Conservation (phyloP, 2,888 invertebrate genomes). For the Heliconius ethilla region DNA sequence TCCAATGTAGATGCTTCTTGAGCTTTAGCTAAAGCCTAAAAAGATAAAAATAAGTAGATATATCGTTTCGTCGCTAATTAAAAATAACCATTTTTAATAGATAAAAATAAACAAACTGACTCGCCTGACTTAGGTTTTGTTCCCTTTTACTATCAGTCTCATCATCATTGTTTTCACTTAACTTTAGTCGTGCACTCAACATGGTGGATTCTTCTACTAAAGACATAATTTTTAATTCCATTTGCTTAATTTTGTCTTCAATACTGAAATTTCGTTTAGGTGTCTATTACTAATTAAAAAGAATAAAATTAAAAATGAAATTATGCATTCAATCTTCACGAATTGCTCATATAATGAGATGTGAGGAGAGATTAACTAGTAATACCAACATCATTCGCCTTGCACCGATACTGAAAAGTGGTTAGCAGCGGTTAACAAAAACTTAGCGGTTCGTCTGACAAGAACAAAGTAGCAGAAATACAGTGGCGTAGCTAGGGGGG, state of each 20-base stretch:
- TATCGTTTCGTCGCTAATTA: not conserved
- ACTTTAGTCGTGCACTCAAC: constrained; percentile 60
- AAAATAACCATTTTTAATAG: not conserved
- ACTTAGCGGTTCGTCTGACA: too few relatives aligned
- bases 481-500: too few relatives aligned
- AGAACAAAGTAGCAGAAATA: not conserved
- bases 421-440: too few relatives aligned
- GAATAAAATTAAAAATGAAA: not conserved
- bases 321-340: too few relatives aligned
- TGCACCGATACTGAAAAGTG: not conserved
- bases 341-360: not conserved
- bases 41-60: not conserved
- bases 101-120: not conserved
- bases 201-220: constrained; percentile 94
- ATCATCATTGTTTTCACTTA: constrained; percentile 57
- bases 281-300: not conserved
- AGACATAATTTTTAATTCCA: constrained; percentile 94
- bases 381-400: not conserved
- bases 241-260: constrained; percentile 93
- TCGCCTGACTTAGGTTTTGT: constrained; percentile 66
- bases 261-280: constrained; percentile 81
- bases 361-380: not conserved
- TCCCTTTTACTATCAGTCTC: constrained; percentile 61
- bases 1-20: constrained; percentile 98
- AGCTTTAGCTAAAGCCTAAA: constrained; percentile 90